Evolutionary conservation across 2,888 invertebrate genomes (phyloP).

Genomic region (Tipula unca): DNA sequence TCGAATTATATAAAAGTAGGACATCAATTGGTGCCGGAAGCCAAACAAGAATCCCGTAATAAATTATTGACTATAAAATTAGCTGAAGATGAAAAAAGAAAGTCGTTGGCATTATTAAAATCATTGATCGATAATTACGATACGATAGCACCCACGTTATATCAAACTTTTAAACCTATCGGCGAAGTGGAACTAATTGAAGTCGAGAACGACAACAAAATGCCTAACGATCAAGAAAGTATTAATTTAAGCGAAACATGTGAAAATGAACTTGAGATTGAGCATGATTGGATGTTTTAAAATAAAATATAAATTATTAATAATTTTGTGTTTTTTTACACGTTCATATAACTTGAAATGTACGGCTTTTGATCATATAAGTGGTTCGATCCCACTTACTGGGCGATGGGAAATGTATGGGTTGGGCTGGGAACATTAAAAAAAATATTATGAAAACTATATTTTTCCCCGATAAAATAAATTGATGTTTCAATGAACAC

Average conservation of each 20-base stretch:
- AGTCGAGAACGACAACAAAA: too few relatives aligned
- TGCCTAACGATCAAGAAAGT: neutral
- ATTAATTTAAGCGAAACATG: neutral
- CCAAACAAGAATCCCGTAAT: neutral
- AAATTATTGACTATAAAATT: neutral
- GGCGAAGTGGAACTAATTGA: neutral
- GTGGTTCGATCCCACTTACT: too few relatives aligned
- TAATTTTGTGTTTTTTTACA: neutral
- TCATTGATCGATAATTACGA: neutral
- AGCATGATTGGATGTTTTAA: neutral
- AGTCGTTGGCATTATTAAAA: neutral
- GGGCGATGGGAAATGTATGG: too few relatives aligned
- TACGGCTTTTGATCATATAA: too few relatives aligned
- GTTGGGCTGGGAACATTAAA: too few relatives aligned
- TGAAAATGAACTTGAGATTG: neutral
- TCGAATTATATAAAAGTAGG: conserved; percentile 23
- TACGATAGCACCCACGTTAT: neutral
- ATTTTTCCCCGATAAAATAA: too few relatives aligned
- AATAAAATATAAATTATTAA: neutral
- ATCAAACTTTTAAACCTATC: neutral
- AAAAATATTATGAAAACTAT: too few relatives aligned
- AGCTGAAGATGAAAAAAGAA: neutral
- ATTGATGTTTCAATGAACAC: too few relatives aligned
- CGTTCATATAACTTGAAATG: too few relatives aligned
- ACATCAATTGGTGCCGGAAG: neutral